Percentiles rank a stretch among this genome's conserved stretches.
Evolutionary conservation across 2,888 invertebrate genomes (phyloP).

Genomic region (Pharmacophagus antenor): DNA sequence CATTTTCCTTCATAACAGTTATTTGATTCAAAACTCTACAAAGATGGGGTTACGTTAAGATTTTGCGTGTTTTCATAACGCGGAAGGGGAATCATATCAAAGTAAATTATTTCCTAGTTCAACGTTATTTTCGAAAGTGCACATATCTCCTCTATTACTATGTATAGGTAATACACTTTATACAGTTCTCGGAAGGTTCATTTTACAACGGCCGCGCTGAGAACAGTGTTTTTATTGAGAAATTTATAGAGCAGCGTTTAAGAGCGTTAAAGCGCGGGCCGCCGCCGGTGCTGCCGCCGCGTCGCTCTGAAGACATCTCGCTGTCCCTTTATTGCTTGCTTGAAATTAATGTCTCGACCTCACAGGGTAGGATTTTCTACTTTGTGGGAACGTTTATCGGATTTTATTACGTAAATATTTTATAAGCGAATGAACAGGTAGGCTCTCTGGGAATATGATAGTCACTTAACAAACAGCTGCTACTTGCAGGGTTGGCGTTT

Average conservation of each 20-base stretch:
- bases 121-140: slow-evolving; percentile 63
- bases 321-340: slow-evolving; percentile 76
- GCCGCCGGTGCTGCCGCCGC: slow-evolving; percentile 34
- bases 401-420: slow-evolving; percentile 70
- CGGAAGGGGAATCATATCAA: slow-evolving; percentile 69
- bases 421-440: slow-evolving; percentile 51
- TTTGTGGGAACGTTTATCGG: slow-evolving; percentile 69
- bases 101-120: slow-evolving; percentile 75
- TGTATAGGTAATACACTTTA: slow-evolving; percentile 46
- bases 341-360: slow-evolving; percentile 78
- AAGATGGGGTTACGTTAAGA: slow-evolving; percentile 48
- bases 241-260: slow-evolving; percentile 71
- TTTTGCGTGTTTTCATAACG: slow-evolving; percentile 46
- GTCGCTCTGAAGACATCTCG: slow-evolving; percentile 64
- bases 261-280: slow-evolving; percentile 56
- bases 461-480: slow-evolving; percentile 7
- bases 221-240: slow-evolving; percentile 65
- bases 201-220: slow-evolving; percentile 47
- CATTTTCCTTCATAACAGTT: slow-evolving; percentile 50
- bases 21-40: slow-evolving; percentile 48
- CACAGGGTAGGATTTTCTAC: slow-evolving; percentile 65
- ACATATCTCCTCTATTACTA: slow-evolving; percentile 50
- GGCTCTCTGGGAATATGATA: slow-evolving; percentile 16
- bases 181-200: slow-evolving; percentile 51
- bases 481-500: background rate